These are phyloP conservation scores for Tupiocoris notatus DNA, from an alignment of 2,888 invertebrate species.

Conservation along the genomic window DNA sequence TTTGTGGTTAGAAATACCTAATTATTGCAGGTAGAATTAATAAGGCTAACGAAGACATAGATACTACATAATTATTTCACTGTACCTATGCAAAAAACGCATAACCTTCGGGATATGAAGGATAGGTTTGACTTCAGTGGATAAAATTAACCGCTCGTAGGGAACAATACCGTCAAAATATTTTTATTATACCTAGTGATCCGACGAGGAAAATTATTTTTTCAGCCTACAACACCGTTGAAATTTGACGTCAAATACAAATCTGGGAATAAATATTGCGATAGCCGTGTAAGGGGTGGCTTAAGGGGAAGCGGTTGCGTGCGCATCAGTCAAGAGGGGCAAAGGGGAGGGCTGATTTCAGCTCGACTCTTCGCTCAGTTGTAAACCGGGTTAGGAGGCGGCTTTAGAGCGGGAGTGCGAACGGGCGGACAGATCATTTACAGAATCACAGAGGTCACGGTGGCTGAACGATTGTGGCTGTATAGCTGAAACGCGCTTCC, in stretches of 20 bases:
- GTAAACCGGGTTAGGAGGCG: neutral
- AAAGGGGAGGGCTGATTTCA: neutral
- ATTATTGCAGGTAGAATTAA: too few relatives aligned
- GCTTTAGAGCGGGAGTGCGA: neutral
- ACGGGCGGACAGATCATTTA: neutral
- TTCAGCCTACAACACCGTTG: neutral
- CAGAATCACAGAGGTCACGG: neutral
- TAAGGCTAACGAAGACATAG: too few relatives aligned
- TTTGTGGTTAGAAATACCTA: too few relatives aligned
- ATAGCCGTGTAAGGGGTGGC: neutral
- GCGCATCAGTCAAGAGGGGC: constrained; percentile 2
- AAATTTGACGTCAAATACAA: neutral
- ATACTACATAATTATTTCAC: too few relatives aligned
- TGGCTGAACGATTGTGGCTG: too few relatives aligned
- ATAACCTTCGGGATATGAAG: neutral
- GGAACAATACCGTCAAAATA: too few relatives aligned
- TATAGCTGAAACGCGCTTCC: too few relatives aligned
- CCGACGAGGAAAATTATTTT: too few relatives aligned
- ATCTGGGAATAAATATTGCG: neutral
- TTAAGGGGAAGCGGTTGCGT: constrained; percentile 8
- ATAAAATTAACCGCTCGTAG: neutral
- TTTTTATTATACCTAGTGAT: too few relatives aligned
- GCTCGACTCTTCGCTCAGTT: neutral
- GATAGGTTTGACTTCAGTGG: neutral
- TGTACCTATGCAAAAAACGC: constrained; percentile 10